phyloP scores from a whole-genome alignment of 2,797 vertebrate species.

The Melanotaenia boesemani region DNA sequence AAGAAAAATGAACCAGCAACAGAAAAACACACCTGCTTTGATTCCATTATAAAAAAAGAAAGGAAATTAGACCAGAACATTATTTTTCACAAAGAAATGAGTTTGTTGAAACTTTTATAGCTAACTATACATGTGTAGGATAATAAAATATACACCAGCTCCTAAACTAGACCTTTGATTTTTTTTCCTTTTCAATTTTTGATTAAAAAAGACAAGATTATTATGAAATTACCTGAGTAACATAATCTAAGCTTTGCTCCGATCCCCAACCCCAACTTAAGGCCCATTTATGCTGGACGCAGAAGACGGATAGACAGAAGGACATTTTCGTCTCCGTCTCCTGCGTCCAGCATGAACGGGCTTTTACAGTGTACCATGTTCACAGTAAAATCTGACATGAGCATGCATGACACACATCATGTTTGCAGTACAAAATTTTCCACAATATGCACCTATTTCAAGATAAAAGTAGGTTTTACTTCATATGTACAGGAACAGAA shows the following conservation, averaged over 20 bases:
- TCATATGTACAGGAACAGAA: slow-evolving; percentile 54
- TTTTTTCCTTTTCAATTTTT: neutral
- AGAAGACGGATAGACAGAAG: no score
- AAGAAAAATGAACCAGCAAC: neutral
- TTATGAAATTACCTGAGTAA: slow-evolving; percentile 83
- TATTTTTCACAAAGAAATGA: neutral
- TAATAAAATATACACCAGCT: neutral
- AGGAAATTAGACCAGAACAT: neutral
- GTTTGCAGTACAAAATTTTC: slow-evolving; percentile 64
- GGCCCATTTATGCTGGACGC: no score
- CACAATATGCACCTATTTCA: slow-evolving; percentile 77
- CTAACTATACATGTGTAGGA: neutral
- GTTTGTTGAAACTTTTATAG: neutral
- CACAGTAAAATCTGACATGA: slow-evolving; percentile 81
- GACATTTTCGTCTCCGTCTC: no score
- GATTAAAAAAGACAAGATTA: slow-evolving; percentile 52
- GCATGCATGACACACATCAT: slow-evolving; percentile 68
- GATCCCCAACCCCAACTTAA: slow-evolving; percentile 52
- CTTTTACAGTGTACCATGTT: slow-evolving; percentile 81
- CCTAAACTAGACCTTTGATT: neutral
- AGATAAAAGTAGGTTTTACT: slow-evolving; percentile 56
- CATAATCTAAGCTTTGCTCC: slow-evolving; percentile 64
- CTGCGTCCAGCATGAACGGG: no score
- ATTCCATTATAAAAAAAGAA: neutral
- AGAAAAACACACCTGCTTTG: neutral